Base-by-base conservation (phyloP, 2,888 invertebrate species). In the Belgica antarctica region DNA sequence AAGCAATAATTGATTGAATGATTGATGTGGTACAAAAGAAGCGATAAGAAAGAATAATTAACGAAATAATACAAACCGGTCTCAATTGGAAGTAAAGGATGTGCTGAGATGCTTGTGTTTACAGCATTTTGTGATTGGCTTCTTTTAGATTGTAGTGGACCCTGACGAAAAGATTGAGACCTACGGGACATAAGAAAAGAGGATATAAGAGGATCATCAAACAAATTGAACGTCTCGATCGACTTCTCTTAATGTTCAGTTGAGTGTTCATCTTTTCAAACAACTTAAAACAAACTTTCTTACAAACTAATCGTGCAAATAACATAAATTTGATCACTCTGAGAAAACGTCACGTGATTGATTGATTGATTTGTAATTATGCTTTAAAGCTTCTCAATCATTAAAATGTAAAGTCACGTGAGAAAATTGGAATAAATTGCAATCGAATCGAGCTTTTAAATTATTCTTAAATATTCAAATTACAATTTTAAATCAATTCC, bases 91-190 rank as follows among this genome's bases (percentile, higher is more conserved):
- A 93, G 89, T 86, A 93, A 88, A 83, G 92, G 92, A 85, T 92
- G 92, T 83, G 92, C 92, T 84, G 92, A 92, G 85, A 92, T 88
- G 87, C 90, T 91, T 85, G 89, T 87, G 85, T 89, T 89, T 84
- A 88, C 88, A 84, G 86, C 83, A 79, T 81, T 83, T 82, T 84
- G 83, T 83, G 80, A 80, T 77, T 80, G 81, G 78, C 80, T 80
- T 79, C 80, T 79, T 78, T 78, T 80, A 80, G 80, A 80, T 77
- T 80, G 80, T 78, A 80, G 77, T 77, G 81, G 79, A 76, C 80
- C 81, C 79, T 92, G 90, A 84, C 92, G 91, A 88, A 92, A 93
- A 84, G 93, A 93, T 83, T 92, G 92, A 86, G 92, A 93, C 92
- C 93, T 93, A 89, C 79, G 79, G 78, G 62, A 70, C 59, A 68